Percentiles rank a stretch among this genome's conserved stretches.
Conservation (phyloP, 2,797 vertebrate species). For the Takifugu ocellatus region DNA sequence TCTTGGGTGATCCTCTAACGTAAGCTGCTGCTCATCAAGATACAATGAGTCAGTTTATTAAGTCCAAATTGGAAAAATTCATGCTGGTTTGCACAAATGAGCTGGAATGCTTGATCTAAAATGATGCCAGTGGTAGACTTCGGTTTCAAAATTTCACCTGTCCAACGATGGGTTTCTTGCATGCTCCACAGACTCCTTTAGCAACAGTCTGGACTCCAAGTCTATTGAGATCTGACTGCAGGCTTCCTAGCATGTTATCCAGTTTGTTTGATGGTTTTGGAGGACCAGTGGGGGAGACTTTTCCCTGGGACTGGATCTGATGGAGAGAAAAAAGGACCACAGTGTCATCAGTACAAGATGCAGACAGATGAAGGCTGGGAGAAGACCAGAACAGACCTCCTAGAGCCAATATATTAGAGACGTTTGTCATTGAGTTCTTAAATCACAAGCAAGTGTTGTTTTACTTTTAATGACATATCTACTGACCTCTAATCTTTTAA, state of each 20-base stretch:
- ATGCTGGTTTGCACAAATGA: no score
- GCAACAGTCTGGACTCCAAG: slow-evolving; percentile 90
- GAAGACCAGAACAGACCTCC: no score
- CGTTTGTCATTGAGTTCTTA: neutral
- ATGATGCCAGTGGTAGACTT: no score
- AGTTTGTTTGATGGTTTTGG: slow-evolving; percentile 91
- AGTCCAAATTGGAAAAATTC: no score
- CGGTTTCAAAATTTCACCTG: slow-evolving; percentile 74
- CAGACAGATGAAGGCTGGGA: no score
- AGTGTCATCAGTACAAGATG: slow-evolving; percentile 1
- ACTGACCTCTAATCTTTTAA: neutral
- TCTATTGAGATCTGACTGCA: slow-evolving; percentile 92
- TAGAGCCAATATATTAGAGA: neutral
- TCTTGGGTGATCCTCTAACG: neutral
- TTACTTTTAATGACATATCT: neutral
- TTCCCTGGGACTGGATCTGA: slow-evolving; percentile 90
- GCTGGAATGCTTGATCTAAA: no score
- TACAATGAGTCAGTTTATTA: no score
- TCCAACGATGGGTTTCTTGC: slow-evolving; percentile 94
- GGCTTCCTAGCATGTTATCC: slow-evolving; percentile 94
- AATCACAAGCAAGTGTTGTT: neutral
- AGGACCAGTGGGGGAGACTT: slow-evolving; percentile 74
- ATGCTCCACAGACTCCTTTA: slow-evolving; percentile 93
- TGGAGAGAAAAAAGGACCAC: slow-evolving; percentile 8
- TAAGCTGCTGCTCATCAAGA: no score